These are phyloP conservation scores for Nylanderia fulva DNA, from an alignment of 1,140 invertebrate species.

Conservation along the genomic window DNA sequence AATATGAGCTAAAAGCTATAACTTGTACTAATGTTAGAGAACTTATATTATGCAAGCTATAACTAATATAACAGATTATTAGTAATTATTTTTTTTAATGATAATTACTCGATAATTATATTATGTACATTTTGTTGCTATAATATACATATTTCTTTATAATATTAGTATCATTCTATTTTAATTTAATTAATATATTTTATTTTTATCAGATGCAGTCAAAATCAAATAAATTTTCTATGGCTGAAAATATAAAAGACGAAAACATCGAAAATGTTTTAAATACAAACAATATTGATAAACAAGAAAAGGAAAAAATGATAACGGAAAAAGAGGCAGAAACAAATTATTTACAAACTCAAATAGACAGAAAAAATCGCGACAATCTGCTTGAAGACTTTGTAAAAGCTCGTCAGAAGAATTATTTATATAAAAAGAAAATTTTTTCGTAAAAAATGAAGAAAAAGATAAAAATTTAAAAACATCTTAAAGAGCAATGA, in stretches of 20 bases:
- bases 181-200: neutral
- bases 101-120: neutral
- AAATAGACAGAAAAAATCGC: neutral
- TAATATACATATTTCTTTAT: neutral
- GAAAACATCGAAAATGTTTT: neutral
- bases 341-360: neutral
- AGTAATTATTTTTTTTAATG: neutral
- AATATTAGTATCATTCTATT: neutral
- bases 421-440: slow-evolving; percentile 29
- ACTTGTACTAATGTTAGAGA: too few species aligned
- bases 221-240: neutral
- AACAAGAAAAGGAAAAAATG: neutral
- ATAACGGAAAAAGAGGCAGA: neutral
- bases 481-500: slow-evolving; percentile 9
- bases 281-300: neutral
- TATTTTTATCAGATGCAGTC: slow-evolving; percentile 1
- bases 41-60: too few species aligned
- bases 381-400: slow-evolving; percentile 21
- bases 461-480: slow-evolving; percentile 13
- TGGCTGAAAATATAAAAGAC: neutral
- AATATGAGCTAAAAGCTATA: neutral
- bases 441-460: neutral
- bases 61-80: too few species aligned
- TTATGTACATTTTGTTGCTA: neutral
- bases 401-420: slow-evolving; percentile 6